Evolutionary conservation across 2,113 vertebrate genomes (phyloP), one percentile per base, ranked within the genome.

Genomic region (Sardina pilchardus): DNA sequence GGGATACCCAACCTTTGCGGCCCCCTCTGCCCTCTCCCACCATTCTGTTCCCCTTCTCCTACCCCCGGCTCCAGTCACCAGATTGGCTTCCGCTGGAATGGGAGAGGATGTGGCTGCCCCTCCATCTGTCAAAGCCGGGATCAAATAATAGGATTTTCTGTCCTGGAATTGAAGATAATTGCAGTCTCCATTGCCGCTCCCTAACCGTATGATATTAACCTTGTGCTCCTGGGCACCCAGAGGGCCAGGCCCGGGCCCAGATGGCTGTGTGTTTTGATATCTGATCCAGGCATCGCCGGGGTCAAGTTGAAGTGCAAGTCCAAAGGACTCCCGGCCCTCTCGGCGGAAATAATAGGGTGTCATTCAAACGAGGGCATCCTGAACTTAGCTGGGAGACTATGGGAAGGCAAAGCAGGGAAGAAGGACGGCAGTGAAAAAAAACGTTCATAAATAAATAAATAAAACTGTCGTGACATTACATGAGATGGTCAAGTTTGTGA

Each of bases 271-370:
- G 93, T 94, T 94, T 95, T 95, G 95, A 94, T 94, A 95, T 94
- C 94, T 44, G 94, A 95, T 95, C 93, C 2, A 85, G 91, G 84
- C 90, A 93, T 93, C 89, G 88, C 26, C 63, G 91, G 88, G 94
- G 95, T 96, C 96, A 97, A 95, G 95, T 95, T 93, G 91, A 96
- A 96, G 96, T 96, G 96, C 95, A 96, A 91, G 94, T 93, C 81
- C 92, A 94, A 94, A 94, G 94, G 91, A 90, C 90, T 83, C 89
- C 90, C 84, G 71, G 88, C 90, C 87, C 88, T 88, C 88, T 89
- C 83, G 45, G 84, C 81, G 88, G 82, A 78, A 87, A 85, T 89
- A 91, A 93, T 91, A 94, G 94, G 92, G 88, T 93, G 91, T 93
- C 92, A 93, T 93, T 95, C 90, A 94, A 92, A 93, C 87, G 86